Percentiles rank a stretch among this genome's conserved stretches.
Evolutionary conservation across 1,140 invertebrate species (phyloP).

Genomic region (Phocides pigmalion): DNA sequence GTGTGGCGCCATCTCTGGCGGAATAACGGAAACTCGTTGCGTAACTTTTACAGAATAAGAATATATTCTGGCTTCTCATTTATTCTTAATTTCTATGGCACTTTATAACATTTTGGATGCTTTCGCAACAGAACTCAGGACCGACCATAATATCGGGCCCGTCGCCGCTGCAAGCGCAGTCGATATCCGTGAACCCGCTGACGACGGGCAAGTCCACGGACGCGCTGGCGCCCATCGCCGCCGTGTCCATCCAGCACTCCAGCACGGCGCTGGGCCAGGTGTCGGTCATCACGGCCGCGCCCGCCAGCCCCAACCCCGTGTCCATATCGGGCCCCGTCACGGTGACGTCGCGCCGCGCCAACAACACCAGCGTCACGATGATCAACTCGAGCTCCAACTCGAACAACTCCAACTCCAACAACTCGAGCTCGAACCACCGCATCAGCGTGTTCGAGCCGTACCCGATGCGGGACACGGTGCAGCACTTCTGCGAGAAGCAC

Average conservation of each 20-base stretch:
- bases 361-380: slow-evolving; percentile 89
- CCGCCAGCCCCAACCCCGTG: slow-evolving; percentile 62
- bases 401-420: slow-evolving; percentile 37
- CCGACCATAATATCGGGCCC: slow-evolving; percentile 57
- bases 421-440: slow-evolving; percentile 84
- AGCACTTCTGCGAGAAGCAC: slow-evolving; percentile 97
- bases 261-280: slow-evolving; percentile 73
- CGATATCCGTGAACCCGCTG: slow-evolving; percentile 75
- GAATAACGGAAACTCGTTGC: no score
- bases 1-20: no score
- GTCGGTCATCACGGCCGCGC: slow-evolving; percentile 57
- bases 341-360: slow-evolving; percentile 86
- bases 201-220: slow-evolving; percentile 71
- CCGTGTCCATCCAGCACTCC: slow-evolving; percentile 75
- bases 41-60: no score
- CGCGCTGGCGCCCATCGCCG: slow-evolving; percentile 55
- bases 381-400: slow-evolving; percentile 85
- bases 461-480: slow-evolving; percentile 94
- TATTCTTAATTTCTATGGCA: no score
- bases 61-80: no score
- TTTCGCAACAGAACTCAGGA: slow-evolving; percentile 41
- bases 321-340: slow-evolving; percentile 85
- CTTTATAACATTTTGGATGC: no score
- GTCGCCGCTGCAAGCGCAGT: slow-evolving; percentile 62
- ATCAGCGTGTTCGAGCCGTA: slow-evolving; percentile 95